Conservation (phyloP, 2,797 vertebrate species). For the Myoxocephalus aenaeus region DNA sequence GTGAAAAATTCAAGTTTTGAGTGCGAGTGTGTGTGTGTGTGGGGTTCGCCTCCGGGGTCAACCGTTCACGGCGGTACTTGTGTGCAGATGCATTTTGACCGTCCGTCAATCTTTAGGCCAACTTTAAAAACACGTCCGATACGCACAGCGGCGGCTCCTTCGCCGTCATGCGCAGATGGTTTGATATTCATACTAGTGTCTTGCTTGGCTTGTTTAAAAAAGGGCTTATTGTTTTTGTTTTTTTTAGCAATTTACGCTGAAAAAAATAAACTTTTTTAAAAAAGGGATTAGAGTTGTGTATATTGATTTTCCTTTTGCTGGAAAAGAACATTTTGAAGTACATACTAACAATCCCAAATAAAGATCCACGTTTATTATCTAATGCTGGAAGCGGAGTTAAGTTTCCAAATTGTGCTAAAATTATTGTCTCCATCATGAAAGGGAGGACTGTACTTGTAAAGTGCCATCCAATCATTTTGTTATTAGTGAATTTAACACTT, state of each 20-base stretch:
- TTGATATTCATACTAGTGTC: slow-evolving; percentile 42
- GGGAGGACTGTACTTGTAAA: slow-evolving; percentile 42
- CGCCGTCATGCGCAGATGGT: too few relatives aligned
- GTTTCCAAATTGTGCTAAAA: slow-evolving; percentile 13
- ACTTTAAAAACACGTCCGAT: slow-evolving; percentile 1
- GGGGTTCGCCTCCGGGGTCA: too few relatives aligned
- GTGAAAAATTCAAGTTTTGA: slow-evolving; percentile 59
- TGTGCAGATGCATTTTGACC: not conserved
- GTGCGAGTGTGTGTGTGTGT: slow-evolving; percentile 16
- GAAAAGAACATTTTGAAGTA: not conserved
- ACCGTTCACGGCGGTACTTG: too few relatives aligned
- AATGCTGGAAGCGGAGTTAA: not conserved
- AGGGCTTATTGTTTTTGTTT: too few relatives aligned
- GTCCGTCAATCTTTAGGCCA: not conserved
- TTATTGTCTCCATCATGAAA: slow-evolving; percentile 3
- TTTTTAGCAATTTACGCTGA: too few relatives aligned
- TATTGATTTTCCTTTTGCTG: not conserved
- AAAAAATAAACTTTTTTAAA: not conserved
- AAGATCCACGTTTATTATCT: not conserved
- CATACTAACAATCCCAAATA: not conserved
- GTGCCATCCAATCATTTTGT: slow-evolving; percentile 54
- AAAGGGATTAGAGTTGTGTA: not conserved
- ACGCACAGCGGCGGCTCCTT: slow-evolving; percentile 35
- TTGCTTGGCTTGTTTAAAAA: not conserved
- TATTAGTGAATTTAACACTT: slow-evolving; percentile 29